Conservation (phyloP, 1,140 invertebrate species). For the Drosophila ogumai region DNA sequence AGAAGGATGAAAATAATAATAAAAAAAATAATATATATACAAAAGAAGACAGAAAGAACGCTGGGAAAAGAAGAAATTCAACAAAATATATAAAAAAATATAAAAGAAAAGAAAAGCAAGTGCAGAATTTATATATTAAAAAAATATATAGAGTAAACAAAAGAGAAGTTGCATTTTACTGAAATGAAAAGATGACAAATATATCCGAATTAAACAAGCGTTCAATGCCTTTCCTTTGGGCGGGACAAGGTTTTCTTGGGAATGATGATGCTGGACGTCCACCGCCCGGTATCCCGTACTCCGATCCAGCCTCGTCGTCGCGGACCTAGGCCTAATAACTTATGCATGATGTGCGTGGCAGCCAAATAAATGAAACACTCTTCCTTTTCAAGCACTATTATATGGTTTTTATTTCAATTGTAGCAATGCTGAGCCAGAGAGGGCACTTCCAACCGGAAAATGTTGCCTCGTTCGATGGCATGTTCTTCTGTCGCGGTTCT, state of each 20-base stretch:
- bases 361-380: constrained; percentile 28
- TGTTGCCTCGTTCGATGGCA: constrained; percentile 3
- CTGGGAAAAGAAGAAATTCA: constrained; percentile 59
- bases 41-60: constrained; percentile 51
- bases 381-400: constrained; percentile 69
- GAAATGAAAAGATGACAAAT: constrained; percentile 72
- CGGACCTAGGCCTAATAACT: constrained; percentile 1
- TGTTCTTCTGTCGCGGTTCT: constrained; percentile 13
- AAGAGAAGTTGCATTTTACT: constrained; percentile 69
- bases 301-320: background rate
- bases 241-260: constrained; percentile 59
- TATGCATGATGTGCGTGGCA: constrained; percentile 13
- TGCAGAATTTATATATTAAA: constrained; percentile 70
- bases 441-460: constrained; percentile 18
- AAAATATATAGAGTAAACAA: constrained; percentile 71
- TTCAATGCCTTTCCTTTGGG: constrained; percentile 77
- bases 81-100: constrained; percentile 62
- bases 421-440: constrained; percentile 49
- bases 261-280: background rate
- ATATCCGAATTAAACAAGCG: constrained; percentile 77
- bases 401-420: constrained; percentile 73
- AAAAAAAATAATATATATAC: constrained; percentile 45
- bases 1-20: constrained; percentile 53
- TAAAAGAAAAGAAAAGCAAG: constrained; percentile 36
- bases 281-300: background rate